Evolutionary conservation across 1,140 invertebrate species (phyloP).

Genomic region (Eupristina koningsbergeri): DNA sequence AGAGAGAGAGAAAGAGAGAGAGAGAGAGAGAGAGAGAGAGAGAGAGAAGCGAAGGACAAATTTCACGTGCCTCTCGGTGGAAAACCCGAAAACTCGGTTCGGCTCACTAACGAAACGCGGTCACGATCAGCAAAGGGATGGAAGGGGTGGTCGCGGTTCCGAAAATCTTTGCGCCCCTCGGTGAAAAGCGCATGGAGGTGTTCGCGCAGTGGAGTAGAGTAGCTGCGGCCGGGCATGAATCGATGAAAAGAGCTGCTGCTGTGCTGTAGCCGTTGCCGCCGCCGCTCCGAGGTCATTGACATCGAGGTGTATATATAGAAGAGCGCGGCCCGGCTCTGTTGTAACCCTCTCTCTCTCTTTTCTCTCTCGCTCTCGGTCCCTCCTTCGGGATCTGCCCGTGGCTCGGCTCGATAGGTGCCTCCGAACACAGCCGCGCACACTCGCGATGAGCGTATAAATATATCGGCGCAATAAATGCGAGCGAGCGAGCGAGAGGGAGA

Average conservation of each 20-base stretch:
- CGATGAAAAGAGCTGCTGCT: constrained; percentile 35
- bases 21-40: not conserved
- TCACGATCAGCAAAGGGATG: not conserved
- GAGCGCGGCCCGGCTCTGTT: not conserved
- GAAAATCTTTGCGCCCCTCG: not conserved
- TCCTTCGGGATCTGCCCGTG: not conserved
- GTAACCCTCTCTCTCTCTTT: constrained; percentile 9
- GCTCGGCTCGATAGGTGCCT: constrained; percentile 24
- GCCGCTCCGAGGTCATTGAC: constrained; percentile 42
- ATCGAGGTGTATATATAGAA: constrained; percentile 25
- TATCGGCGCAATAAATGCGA: constrained; percentile 35
- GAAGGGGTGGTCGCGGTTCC: not conserved
- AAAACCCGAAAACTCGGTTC: no score
- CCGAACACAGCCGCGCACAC: not conserved
- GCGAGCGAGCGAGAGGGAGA: constrained; percentile 27
- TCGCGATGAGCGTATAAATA: constrained; percentile 26
- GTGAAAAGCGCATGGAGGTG: not conserved
- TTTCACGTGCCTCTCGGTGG: not conserved
- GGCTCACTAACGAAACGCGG: not conserved
- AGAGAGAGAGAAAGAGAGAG: not conserved
- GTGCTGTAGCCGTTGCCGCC: not conserved
- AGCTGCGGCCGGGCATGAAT: constrained; percentile 45
- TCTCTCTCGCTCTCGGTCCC: not conserved
- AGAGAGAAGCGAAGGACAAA: not conserved
- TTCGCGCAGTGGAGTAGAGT: constrained; percentile 33